Evolutionary conservation across 2,888 invertebrate genomes (phyloP).

Genomic region (Penaeus monodon): DNA sequence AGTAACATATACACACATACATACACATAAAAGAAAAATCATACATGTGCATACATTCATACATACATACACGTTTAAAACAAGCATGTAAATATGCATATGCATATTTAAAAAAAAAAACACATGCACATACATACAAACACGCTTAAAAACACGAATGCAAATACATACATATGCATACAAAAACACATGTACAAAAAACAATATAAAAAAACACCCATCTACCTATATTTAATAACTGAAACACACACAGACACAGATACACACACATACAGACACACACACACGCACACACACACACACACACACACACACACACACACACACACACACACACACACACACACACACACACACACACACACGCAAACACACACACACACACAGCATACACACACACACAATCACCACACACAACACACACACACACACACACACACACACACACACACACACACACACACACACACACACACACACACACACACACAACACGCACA

Average conservation of each 20-base stretch:
- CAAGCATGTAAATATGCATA: too few species aligned
- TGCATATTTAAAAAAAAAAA: too few species aligned
- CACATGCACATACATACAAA: too few species aligned
- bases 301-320: slow-evolving; percentile 23
- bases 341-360: slow-evolving; percentile 25
- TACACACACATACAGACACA: slow-evolving; percentile 18
- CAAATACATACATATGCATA: too few species aligned
- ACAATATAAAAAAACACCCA: too few species aligned
- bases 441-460: slow-evolving; percentile 23
- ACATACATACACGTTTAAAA: too few species aligned
- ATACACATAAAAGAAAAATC: too few species aligned
- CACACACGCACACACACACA: slow-evolving; percentile 18
- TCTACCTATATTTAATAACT: too few species aligned
- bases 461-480: slow-evolving; percentile 25
- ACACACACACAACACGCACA: slow-evolving; percentile 16
- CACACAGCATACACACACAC: background rate
- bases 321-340: slow-evolving; percentile 25
- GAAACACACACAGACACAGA: background rate
- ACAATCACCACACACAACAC: background rate
- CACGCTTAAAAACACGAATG: too few species aligned
- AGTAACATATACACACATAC: too few species aligned
- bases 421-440: slow-evolving; percentile 22
- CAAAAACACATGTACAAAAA: too few species aligned
- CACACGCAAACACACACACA: background rate
- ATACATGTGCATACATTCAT: too few species aligned